Percentiles rank a stretch among this genome's conserved stretches.
phyloP scores from a whole-genome alignment of 2,113 vertebrate genomes.

The Trichechus manatus region DNA sequence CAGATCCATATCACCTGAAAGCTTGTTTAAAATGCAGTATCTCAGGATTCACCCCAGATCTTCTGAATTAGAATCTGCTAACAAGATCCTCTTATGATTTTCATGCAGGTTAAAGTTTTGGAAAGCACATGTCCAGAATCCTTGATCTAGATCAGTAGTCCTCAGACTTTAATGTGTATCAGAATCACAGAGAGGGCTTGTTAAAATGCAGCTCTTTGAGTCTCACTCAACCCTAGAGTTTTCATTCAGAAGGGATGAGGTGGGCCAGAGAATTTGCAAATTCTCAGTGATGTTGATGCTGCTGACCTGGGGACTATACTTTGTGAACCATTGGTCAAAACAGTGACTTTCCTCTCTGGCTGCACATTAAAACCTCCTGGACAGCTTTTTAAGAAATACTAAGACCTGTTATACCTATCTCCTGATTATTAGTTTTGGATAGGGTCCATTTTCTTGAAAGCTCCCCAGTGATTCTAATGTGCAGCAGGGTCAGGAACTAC shows the following conservation, averaged over 20 bases:
- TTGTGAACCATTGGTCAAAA: not conserved
- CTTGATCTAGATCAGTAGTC: not conserved
- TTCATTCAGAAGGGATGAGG: not conserved
- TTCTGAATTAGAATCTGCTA: not conserved
- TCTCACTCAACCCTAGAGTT: not conserved
- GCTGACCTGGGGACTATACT: too few relatives aligned
- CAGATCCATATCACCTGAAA: not conserved
- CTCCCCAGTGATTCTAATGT: not conserved
- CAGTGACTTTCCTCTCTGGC: not conserved
- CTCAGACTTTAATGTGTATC: not conserved
- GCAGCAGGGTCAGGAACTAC: not conserved
- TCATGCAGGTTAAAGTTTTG: not conserved
- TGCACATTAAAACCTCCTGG: not conserved
- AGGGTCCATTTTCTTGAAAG: not conserved
- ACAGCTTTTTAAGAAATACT: not conserved
- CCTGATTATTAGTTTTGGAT: not conserved
- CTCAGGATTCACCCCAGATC: too few relatives aligned
- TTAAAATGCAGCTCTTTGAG: not conserved
- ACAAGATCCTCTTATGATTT: not conserved
- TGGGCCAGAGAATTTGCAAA: not conserved
- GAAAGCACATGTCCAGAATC: not conserved
- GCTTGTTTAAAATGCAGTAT: too few relatives aligned
- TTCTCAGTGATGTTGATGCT: not conserved
- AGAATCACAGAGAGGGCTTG: not conserved
- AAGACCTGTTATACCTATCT: not conserved